Evolutionary conservation across 1,140 invertebrate genomes (phyloP), one percentile per base, ranked within the genome.

Genomic region (Tetraneura akinire): DNA sequence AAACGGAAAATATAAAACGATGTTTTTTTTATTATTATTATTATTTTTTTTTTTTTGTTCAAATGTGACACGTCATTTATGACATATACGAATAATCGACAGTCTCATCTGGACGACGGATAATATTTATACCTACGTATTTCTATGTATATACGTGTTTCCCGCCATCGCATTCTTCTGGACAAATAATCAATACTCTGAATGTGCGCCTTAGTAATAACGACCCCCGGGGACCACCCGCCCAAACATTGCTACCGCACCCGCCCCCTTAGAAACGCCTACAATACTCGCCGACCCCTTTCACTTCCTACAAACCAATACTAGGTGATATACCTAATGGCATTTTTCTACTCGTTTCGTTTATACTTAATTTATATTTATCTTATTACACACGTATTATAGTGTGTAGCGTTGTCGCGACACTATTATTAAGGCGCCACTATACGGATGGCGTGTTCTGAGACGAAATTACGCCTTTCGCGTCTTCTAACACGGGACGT

Each of bases 131-230:
- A 62, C 32, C 3, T 37, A 62, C 16, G 23, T 60, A 62, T 62
- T 18, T 16, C 18, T 16, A n/a, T 16, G 10, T 13, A 14, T 23
- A 45, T 26, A 13, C 55, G 55, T 21, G 74, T 78, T 78, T 78
- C 74, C 74, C 74, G 74, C 74, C 74, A 78, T 60, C 32, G 42
- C 37, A 47, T 78, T 78, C 74, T 78, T 60, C 74, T 47, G 55
- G 53, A 60, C 55, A 60, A 78, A 78, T 78, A 78, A 78, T 78
- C 74, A 78, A 78, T 78, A 78, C 74, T 32, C 23, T 9, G 74
- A 78, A 78, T 45, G 74, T 78, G 74, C 74, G 74, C 74, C 74
- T 78, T 62, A 45, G 74, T 55, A 78, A 78, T 78, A 78, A 78
- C 74, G 55, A 78, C 55, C 74, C 73, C 51, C 51, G 71, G 51